A percentile compares a stretch with the other conserved stretches of the same genome.
These are phyloP conservation scores for Cephalotes varians DNA, from an alignment of 2,888 invertebrate genomes.

Conservation along the genomic window DNA sequence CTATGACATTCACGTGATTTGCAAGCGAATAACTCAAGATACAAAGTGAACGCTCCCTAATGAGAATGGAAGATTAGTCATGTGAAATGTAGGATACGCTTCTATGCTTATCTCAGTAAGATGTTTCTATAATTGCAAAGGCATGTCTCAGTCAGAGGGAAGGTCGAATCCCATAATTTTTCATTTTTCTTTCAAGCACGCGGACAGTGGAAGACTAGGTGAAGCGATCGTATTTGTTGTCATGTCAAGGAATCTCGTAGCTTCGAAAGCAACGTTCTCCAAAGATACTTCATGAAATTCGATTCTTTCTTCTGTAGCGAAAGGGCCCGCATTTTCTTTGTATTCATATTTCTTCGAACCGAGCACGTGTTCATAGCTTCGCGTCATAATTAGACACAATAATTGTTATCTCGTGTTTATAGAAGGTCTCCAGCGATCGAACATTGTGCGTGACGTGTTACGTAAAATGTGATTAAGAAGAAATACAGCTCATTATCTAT, in stretches of 20 bases:
- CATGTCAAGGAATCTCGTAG: neutral
- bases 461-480: constrained; percentile 12
- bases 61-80: constrained; percentile 3
- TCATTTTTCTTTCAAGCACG: neutral
- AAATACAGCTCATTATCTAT: neutral
- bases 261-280: neutral
- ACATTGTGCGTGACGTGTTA: neutral
- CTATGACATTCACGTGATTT: constrained; percentile 7
- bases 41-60: neutral
- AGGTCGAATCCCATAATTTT: neutral
- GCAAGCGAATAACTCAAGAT: constrained; percentile 10
- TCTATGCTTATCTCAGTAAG: neutral
- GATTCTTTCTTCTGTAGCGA: neutral
- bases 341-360: neutral
- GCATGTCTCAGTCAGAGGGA: neutral
- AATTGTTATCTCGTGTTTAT: neutral
- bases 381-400: neutral
- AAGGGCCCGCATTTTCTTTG: neutral
- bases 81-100: neutral
- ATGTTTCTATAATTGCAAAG: neutral
- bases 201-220: neutral
- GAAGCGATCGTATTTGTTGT: neutral
- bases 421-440: neutral
- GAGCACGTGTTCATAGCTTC: neutral
- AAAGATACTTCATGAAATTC: neutral